These are phyloP conservation scores for Streptopelia turtur DNA, from an alignment of 2,797 vertebrate species.

Conservation along the genomic window DNA sequence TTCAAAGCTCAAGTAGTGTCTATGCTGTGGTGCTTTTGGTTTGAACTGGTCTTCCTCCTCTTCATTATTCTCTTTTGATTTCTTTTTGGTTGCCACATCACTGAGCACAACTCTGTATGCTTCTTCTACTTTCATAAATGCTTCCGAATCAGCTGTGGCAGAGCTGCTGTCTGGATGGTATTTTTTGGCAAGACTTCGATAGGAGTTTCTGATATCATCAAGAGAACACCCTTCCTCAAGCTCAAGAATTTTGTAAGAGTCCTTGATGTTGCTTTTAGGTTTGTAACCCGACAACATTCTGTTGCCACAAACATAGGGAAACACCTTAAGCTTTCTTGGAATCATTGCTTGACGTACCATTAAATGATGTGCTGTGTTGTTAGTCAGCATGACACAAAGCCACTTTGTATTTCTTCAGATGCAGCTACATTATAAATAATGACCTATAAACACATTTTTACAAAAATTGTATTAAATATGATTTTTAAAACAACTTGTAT, in stretches of 20 bases:
- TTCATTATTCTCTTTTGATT: not conserved
- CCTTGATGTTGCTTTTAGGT: slow-evolving; percentile 53
- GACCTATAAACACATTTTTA: slow-evolving; percentile 50
- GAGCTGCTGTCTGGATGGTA: slow-evolving; percentile 92
- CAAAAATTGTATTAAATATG: not conserved
- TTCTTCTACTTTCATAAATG: slow-evolving; percentile 87
- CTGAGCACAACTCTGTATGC: slow-evolving; percentile 87
- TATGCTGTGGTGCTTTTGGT: slow-evolving; percentile 83
- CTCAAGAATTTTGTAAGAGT: slow-evolving; percentile 87
- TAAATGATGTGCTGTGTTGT: slow-evolving; percentile 29
- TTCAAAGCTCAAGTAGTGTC: slow-evolving; percentile 94
- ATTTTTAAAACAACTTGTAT: not conserved
- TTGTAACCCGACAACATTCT: slow-evolving; percentile 66
- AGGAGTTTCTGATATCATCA: slow-evolving; percentile 86
- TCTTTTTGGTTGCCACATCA: slow-evolving; percentile 73
- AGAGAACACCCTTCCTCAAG: slow-evolving; percentile 83
- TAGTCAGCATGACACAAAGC: slow-evolving; percentile 13
- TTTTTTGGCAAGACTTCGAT: slow-evolving; percentile 86
- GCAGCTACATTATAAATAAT: slow-evolving; percentile 30
- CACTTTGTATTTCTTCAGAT: slow-evolving; percentile 18
- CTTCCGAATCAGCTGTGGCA: slow-evolving; percentile 77
- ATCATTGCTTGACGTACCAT: slow-evolving; percentile 4
- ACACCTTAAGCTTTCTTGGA: slow-evolving; percentile 1
- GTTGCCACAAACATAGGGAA: slow-evolving; percentile 7
- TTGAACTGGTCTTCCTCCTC: slow-evolving; percentile 81